Conservation (phyloP, 23 tunicate species). For the Phallusia fumigata region DNA sequence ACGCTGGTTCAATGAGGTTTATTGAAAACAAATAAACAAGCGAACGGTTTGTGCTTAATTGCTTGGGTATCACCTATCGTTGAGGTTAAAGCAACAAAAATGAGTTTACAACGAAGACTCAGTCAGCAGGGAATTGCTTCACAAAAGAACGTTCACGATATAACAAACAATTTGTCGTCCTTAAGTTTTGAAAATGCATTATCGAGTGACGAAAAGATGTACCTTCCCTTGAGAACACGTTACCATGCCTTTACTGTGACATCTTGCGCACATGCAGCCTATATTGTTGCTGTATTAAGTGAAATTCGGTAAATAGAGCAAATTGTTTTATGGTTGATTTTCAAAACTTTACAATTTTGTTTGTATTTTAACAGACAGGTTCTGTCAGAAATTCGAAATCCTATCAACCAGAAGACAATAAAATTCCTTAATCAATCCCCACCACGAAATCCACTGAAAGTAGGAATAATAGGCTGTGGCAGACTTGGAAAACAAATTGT, state of each 20-base stretch:
- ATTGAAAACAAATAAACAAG: neutral
- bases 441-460: constrained; percentile 56
- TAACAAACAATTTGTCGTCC: constrained; percentile 60
- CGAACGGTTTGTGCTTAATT: too few relatives aligned
- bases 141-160: constrained; percentile 45
- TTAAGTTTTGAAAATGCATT: constrained; percentile 65
- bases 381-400: constrained; percentile 73
- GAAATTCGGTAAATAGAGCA: constrained; percentile 63
- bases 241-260: constrained; percentile 83
- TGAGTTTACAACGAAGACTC: constrained; percentile 46
- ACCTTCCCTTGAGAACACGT: constrained; percentile 49
- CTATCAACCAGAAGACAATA: constrained; percentile 74
- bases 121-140: constrained; percentile 29
- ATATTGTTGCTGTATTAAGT: constrained; percentile 59
- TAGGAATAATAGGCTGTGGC: constrained; percentile 88
- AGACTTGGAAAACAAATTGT: constrained; percentile 83
- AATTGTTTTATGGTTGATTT: neutral
- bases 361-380: constrained; percentile 56
- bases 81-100: neutral
- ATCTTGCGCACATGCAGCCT: constrained; percentile 77
- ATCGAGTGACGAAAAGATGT: constrained; percentile 62
- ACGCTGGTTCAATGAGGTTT: too few relatives aligned
- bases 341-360: too few relatives aligned
- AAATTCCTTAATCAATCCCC: constrained; percentile 52
- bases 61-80: too few relatives aligned